Conservation (phyloP, 2,113 vertebrate genomes). For the Daboia siamensis region DNA sequence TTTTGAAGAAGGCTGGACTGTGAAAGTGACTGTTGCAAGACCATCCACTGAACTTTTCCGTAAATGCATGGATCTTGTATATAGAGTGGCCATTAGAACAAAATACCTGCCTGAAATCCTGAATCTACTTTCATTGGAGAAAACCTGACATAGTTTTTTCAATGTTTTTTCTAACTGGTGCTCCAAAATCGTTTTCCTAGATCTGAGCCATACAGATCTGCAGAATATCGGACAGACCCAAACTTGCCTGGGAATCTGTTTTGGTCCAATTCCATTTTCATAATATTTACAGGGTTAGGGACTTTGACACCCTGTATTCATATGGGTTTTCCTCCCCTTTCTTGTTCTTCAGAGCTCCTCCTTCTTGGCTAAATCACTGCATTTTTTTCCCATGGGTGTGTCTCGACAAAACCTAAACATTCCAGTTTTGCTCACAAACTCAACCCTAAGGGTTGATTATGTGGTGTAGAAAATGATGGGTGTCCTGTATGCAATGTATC, state of each 20-base stretch:
- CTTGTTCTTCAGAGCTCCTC: not conserved
- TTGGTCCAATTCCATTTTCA: not conserved
- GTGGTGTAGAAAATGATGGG: slow-evolving; percentile 79
- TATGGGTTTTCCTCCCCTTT: not conserved
- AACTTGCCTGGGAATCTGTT: not conserved
- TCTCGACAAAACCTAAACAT: slow-evolving; percentile 61
- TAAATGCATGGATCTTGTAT: not conserved
- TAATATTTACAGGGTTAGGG: not conserved
- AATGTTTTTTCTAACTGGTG: not conserved
- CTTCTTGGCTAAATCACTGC: not conserved
- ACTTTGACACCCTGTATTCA: not conserved
- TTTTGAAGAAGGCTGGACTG: not conserved
- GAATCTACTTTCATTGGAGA: not conserved
- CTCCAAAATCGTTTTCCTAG: not conserved
- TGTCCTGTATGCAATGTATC: slow-evolving; percentile 67
- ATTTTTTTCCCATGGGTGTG: slow-evolving; percentile 57
- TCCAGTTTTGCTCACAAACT: slow-evolving; percentile 73
- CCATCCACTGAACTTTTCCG: not conserved
- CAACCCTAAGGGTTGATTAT: slow-evolving; percentile 78
- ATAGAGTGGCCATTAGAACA: not conserved
- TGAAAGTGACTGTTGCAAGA: not conserved
- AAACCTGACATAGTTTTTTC: not conserved
- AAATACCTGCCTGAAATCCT: not conserved
- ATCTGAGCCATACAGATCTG: not conserved
- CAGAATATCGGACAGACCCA: not conserved